phyloP scores from a whole-genome alignment of 2,888 invertebrate genomes.

The Hipparchia sbordonii region DNA sequence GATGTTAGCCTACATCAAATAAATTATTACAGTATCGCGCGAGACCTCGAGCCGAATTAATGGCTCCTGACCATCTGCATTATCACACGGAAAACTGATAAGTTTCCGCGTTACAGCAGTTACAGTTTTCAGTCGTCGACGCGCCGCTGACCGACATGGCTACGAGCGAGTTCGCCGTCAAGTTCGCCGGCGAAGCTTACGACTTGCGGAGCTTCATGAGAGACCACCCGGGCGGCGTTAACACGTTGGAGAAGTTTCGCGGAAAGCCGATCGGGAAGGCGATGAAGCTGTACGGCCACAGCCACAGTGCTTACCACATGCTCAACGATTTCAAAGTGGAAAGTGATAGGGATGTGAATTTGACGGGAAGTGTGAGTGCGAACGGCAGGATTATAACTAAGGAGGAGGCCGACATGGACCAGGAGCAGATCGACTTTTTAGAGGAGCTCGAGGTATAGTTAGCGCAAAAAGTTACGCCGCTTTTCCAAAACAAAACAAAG shows the following conservation, averaged over 20 bases:
- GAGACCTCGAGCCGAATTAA: slow-evolving; percentile 22
- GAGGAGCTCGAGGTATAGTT: slow-evolving; percentile 71
- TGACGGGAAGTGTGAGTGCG: slow-evolving; percentile 66
- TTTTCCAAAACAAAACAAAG: neutral
- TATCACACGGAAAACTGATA: slow-evolving; percentile 42
- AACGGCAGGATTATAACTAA: slow-evolving; percentile 70
- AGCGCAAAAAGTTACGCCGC: neutral
- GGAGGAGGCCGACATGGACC: slow-evolving; percentile 55
- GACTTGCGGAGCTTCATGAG: slow-evolving; percentile 85
- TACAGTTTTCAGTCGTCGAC: slow-evolving; percentile 42
- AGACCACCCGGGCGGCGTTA: slow-evolving; percentile 89
- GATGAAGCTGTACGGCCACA: slow-evolving; percentile 83
- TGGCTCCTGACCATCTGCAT: slow-evolving; percentile 36
- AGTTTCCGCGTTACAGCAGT: neutral
- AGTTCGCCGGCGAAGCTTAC: slow-evolving; percentile 79
- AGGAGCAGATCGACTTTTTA: slow-evolving; percentile 63
- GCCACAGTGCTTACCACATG: slow-evolving; percentile 85
- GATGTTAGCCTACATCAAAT: neutral
- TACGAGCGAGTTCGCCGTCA: slow-evolving; percentile 58
- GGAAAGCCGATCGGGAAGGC: slow-evolving; percentile 80
- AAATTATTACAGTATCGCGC: neutral
- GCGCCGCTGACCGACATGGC: slow-evolving; percentile 47
- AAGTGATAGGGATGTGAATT: slow-evolving; percentile 66
- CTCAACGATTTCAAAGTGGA: slow-evolving; percentile 83
- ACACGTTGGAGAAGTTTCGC: slow-evolving; percentile 83